phyloP scores from a whole-genome alignment of 2,113 vertebrate genomes.

The Cyprinodon variegatus region DNA sequence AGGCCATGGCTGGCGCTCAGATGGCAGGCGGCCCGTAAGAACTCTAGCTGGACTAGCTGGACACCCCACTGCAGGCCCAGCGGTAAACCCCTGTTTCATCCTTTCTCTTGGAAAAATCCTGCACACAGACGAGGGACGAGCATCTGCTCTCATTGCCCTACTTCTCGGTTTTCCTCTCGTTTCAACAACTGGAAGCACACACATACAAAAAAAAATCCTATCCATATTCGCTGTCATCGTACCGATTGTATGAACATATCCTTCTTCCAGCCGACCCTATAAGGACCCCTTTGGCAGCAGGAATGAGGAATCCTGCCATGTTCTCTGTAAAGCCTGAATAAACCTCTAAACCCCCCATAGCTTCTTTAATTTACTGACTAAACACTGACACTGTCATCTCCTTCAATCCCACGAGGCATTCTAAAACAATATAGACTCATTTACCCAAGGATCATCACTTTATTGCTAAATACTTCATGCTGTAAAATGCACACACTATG shows the following conservation, averaged over 20 bases:
- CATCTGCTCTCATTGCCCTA: constrained; percentile 10
- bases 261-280: constrained; percentile 47
- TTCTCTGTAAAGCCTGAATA: constrained; percentile 61
- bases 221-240: constrained; percentile 7
- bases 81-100: constrained; percentile 46
- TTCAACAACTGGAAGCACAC: neutral
- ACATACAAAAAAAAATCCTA: constrained; percentile 1
- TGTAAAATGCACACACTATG: neutral
- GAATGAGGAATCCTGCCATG: constrained; percentile 46
- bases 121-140: constrained; percentile 4
- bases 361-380: constrained; percentile 47
- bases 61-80: constrained; percentile 37
- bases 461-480: neutral
- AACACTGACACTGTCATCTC: constrained; percentile 59
- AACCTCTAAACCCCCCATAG: constrained; percentile 50
- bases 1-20: constrained; percentile 70
- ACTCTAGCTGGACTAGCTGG: constrained; percentile 58
- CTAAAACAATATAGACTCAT: constrained; percentile 40
- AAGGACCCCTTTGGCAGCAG: constrained; percentile 43
- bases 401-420: constrained; percentile 53
- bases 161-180: neutral
- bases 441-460: constrained; percentile 2
- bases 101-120: constrained; percentile 38
- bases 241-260: constrained; percentile 27
- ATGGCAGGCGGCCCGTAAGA: constrained; percentile 58